Percentiles rank a stretch among this genome's conserved stretches.
phyloP scores from a whole-genome alignment of 2,113 vertebrate species.

The Salvelinus sp. region DNA sequence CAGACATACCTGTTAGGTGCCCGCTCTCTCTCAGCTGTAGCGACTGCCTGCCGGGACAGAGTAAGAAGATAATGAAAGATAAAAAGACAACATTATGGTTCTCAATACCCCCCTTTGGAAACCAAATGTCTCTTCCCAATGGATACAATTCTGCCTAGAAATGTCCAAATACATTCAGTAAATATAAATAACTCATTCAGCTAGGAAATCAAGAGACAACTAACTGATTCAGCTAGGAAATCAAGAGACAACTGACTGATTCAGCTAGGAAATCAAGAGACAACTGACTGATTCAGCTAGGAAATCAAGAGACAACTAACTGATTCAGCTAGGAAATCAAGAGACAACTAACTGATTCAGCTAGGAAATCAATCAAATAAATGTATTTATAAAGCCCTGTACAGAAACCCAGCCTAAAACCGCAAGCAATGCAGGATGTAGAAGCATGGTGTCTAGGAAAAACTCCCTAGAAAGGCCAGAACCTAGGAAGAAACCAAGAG shows the following conservation, averaged over 20 bases:
- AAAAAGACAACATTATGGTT: too few species aligned
- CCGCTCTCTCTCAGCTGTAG: conserved; percentile 51
- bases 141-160: too few species aligned
- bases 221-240: neutral
- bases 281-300: neutral
- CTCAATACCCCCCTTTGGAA: too few species aligned
- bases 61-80: neutral
- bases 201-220: neutral
- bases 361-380: neutral
- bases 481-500: too few species aligned
- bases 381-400: neutral
- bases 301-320: neutral
- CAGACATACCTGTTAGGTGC: conserved; percentile 53
- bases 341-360: neutral
- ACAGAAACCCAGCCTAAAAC: too few species aligned
- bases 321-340: too few species aligned
- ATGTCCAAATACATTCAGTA: too few species aligned
- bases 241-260: neutral
- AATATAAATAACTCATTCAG: too few species aligned
- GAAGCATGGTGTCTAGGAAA: too few species aligned
- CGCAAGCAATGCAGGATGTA: too few species aligned
- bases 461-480: too few species aligned
- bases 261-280: neutral
- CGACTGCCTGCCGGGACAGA: conserved; percentile 49
- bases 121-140: neutral